phyloP scores from a whole-genome alignment of 53 echinoderm and acorn worm species.

The Zoroaster sp. region DNA sequence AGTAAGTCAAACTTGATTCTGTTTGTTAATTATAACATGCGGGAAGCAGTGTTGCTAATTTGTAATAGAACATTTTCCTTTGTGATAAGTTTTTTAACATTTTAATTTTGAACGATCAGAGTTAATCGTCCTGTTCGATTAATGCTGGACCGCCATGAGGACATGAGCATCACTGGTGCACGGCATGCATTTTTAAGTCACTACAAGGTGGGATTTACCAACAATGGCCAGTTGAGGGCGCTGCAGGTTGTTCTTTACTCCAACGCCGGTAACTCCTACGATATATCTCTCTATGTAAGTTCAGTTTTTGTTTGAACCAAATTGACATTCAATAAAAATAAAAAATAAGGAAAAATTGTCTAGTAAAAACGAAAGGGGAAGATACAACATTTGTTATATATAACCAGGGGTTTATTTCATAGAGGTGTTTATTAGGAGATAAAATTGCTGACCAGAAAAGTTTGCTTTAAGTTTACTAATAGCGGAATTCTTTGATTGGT shows the following conservation, averaged over 20 bases:
- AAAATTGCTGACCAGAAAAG: too few species aligned
- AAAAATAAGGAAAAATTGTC: neutral
- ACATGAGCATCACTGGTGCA: conserved; percentile 46
- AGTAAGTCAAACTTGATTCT: conserved; percentile 31
- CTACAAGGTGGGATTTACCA: conserved; percentile 55
- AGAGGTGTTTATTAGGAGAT: neutral
- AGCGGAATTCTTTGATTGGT: too few species aligned
- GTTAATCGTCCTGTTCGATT: conserved; percentile 34
- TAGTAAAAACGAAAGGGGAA: neutral
- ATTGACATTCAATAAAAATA: neutral
- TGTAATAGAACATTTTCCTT: neutral
- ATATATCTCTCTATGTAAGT: neutral
- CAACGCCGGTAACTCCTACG: conserved; percentile 26
- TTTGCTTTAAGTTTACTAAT: too few species aligned
- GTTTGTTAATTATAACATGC: too few species aligned
- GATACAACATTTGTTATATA: neutral
- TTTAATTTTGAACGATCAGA: neutral
- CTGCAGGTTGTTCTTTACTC: conserved; percentile 36
- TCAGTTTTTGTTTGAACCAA: neutral
- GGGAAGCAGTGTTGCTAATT: neutral
- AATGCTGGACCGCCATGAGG: conserved; percentile 56
- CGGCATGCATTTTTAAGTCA: conserved; percentile 29
- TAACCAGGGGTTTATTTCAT: neutral
- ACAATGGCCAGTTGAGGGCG: conserved; percentile 31
- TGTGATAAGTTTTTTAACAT: neutral